Evolutionary conservation across 2,113 vertebrate species (phyloP).

Genomic region (Carassius carassius): DNA sequence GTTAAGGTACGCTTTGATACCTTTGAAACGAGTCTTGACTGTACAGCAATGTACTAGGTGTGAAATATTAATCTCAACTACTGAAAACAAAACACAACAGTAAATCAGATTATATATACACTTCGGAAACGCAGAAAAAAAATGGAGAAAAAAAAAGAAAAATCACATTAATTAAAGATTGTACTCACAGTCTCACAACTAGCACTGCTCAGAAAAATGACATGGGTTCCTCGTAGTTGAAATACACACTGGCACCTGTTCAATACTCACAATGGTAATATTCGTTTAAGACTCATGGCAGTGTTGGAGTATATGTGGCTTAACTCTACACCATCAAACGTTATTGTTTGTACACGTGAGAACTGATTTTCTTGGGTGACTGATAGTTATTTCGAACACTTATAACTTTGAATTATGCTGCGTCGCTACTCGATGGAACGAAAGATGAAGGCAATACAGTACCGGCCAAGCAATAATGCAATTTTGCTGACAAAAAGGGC

Average conservation of each 20-base stretch:
- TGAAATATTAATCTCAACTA: not conserved
- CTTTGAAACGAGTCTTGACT: slow-evolving; percentile 22
- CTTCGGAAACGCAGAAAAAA: not conserved
- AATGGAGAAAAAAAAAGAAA: not conserved
- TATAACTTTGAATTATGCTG: not conserved
- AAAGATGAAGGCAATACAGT: slow-evolving; percentile 16
- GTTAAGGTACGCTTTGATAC: not conserved
- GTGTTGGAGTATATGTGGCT: slow-evolving; percentile 47
- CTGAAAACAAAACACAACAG: not conserved
- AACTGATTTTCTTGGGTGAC: slow-evolving; percentile 19
- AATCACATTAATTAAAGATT: slow-evolving; percentile 26
- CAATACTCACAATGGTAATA: slow-evolving; percentile 42
- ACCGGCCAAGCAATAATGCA: slow-evolving; percentile 24
- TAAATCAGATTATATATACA: slow-evolving; percentile 47
- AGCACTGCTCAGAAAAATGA: slow-evolving; percentile 8
- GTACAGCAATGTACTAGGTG: slow-evolving; percentile 27
- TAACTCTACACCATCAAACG: slow-evolving; percentile 30
- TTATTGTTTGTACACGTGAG: slow-evolving; percentile 2
- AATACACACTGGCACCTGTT: slow-evolving; percentile 34
- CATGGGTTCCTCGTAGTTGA: slow-evolving; percentile 7
- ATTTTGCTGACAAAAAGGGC: slow-evolving; percentile 37
- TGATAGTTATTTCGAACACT: slow-evolving; percentile 35
- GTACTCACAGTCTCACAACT: slow-evolving; percentile 43
- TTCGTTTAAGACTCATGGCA: slow-evolving; percentile 45
- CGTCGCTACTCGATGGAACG: not conserved